Evolutionary conservation across 2,888 invertebrate species (phyloP).

Genomic region (Prosapia bicincta): DNA sequence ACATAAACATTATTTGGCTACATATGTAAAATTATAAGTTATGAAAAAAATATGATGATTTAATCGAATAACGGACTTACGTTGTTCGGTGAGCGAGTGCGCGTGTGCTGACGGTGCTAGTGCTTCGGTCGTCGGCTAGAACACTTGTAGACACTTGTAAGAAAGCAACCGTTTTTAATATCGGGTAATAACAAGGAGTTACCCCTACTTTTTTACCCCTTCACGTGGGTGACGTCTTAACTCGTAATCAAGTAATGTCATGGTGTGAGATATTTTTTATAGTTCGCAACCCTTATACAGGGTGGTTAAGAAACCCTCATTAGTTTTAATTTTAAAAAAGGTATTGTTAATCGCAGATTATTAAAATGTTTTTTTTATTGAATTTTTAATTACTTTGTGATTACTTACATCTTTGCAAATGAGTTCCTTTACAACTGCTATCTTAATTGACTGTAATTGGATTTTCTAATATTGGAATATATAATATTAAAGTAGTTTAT

Average conservation of each 20-base stretch:
- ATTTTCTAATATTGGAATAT: no score
- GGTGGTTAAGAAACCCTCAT: neutral
- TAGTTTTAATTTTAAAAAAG: no score
- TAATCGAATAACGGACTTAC: neutral
- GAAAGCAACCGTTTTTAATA: neutral
- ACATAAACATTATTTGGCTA: no score
- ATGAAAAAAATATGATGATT: no score
- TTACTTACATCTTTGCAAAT: no score
- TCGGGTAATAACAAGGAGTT: neutral
- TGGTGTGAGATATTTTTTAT: neutral
- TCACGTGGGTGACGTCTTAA: neutral
- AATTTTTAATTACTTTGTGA: no score
- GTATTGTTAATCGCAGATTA: no score
- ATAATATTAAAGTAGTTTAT: no score
- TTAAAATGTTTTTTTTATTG: no score
- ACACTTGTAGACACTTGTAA: neutral
- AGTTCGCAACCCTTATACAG: neutral
- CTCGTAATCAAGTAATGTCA: neutral
- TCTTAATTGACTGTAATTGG: no score
- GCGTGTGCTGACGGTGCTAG: neutral
- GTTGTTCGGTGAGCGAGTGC: neutral
- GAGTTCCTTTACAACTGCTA: no score
- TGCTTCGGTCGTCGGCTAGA: neutral
- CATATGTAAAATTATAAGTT: no score
- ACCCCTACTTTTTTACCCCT: neutral